A percentile compares a stretch with the other conserved stretches of the same genome.
Evolutionary conservation across 2,888 invertebrate genomes (phyloP).

Genomic region (Drosophila eohydei): DNA sequence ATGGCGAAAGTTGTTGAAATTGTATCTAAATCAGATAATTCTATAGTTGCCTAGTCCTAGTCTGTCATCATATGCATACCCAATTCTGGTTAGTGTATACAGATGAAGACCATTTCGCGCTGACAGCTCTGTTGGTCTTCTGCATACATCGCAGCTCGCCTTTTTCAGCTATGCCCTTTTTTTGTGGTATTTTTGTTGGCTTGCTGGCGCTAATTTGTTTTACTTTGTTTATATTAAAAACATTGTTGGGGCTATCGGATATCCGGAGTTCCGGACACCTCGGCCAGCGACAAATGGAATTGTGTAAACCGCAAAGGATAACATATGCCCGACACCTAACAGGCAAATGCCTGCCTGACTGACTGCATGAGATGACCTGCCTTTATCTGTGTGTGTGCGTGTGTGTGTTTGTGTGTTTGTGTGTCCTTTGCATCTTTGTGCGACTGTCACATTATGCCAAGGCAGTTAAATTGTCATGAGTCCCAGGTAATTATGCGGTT

Average conservation of each 20-base stretch:
- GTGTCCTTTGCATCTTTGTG: constrained; percentile 41
- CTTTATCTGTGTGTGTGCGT: neutral
- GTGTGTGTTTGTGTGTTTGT: constrained; percentile 10
- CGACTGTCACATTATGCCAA: constrained; percentile 67
- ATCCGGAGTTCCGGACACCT: constrained; percentile 45
- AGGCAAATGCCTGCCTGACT: constrained; percentile 11
- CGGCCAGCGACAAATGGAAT: constrained; percentile 53
- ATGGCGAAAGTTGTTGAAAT: neutral
- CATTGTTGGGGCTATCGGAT: constrained; percentile 62
- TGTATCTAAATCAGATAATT: too few relatives aligned
- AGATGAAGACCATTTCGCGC: constrained; percentile 64
- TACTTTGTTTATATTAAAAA: constrained; percentile 80
- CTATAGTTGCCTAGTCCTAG: too few relatives aligned
- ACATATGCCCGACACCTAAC: constrained; percentile 58
- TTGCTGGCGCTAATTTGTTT: constrained; percentile 74
- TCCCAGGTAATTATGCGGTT: constrained; percentile 72
- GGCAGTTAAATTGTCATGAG: constrained; percentile 77
- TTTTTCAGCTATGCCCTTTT: neutral
- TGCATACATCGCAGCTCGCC: constrained; percentile 7
- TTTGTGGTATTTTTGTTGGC: constrained; percentile 28
- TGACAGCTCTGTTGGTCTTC: constrained; percentile 32
- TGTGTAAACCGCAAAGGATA: constrained; percentile 78
- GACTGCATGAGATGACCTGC: constrained; percentile 35
- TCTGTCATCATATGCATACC: neutral
- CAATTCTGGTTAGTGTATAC: constrained; percentile 16